phyloP scores from a whole-genome alignment of 2,888 invertebrate genomes.

The Eupithecia subumbrata region DNA sequence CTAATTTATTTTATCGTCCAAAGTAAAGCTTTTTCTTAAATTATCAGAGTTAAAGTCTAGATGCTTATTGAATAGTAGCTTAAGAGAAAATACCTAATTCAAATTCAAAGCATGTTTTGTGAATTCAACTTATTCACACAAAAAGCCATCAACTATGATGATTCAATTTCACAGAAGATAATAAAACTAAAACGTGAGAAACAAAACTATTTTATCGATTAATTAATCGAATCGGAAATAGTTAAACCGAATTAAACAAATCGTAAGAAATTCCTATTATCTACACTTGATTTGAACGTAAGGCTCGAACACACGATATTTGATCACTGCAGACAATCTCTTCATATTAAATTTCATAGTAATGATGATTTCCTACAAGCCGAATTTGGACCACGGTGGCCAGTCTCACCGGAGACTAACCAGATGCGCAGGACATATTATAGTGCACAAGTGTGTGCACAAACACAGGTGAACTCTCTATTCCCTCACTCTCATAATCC shows the following conservation, averaged over 20 bases:
- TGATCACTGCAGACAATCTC: not conserved
- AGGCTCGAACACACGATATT: constrained; percentile 13
- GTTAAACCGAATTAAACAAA: constrained; percentile 72
- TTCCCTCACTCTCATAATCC: too few species aligned
- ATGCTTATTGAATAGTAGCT: not conserved
- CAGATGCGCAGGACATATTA: not conserved
- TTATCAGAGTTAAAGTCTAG: not conserved
- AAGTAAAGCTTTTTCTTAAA: not conserved
- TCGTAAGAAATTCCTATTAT: constrained; percentile 64
- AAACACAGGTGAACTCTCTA: too few species aligned
- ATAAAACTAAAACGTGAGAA: constrained; percentile 82
- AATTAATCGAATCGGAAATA: constrained; percentile 70
- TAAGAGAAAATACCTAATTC: not conserved
- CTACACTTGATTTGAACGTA: constrained; percentile 44
- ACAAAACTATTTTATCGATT: constrained; percentile 68
- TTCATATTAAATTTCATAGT: not conserved
- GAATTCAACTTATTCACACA: constrained; percentile 51
- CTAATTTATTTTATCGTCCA: constrained; percentile 21
- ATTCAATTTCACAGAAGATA: constrained; percentile 74
- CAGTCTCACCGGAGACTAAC: too few species aligned
- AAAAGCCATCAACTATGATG: constrained; percentile 65
- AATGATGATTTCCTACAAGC: too few species aligned
- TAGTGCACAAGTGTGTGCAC: too few species aligned
- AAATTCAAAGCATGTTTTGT: not conserved
- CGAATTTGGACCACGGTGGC: too few species aligned